Percentiles rank a stretch among this genome's conserved stretches.
These are phyloP conservation scores for Zygothrica quintamaculata DNA, from an alignment of 2,888 invertebrate species.

Conservation along the genomic window DNA sequence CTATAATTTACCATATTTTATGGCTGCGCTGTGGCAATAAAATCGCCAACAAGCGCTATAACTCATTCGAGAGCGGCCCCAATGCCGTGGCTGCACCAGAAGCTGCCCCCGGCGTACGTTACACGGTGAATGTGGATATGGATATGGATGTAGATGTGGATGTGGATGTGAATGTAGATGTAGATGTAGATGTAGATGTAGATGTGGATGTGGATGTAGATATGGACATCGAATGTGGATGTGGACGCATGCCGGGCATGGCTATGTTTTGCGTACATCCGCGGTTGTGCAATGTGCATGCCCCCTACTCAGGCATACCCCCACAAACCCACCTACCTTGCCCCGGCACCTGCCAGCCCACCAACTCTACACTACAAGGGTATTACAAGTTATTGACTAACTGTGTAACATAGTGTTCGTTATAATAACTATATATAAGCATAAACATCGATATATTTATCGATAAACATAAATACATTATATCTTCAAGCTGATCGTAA, in stretches of 20 bases:
- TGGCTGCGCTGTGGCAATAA: constrained; percentile 84
- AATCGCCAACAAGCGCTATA: constrained; percentile 84
- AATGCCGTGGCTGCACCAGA: constrained; percentile 43
- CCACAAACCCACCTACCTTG: no score
- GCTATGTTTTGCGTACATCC: constrained; percentile 59
- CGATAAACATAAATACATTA: no score
- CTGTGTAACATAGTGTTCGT: not conserved
- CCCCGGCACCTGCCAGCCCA: no score
- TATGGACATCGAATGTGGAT: not conserved
- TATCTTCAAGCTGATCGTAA: no score
- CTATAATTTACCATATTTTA: constrained; percentile 84
- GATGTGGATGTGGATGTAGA: not conserved
- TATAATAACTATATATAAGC: no score
- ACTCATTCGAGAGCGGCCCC: constrained; percentile 81
- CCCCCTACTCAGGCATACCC: constrained; percentile 2
- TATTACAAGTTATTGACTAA: not conserved
- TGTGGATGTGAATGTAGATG: not conserved
- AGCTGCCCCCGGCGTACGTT: constrained; percentile 71
- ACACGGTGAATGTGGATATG: constrained; percentile 38
- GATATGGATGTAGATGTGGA: constrained; percentile 8
- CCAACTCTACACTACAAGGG: no score
- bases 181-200: no score
- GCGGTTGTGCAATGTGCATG: constrained; percentile 50
- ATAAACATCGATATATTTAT: no score
- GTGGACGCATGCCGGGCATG: constrained; percentile 19